Conservation (phyloP, 2,888 invertebrate species). For the Hypomecis punctinalis region DNA sequence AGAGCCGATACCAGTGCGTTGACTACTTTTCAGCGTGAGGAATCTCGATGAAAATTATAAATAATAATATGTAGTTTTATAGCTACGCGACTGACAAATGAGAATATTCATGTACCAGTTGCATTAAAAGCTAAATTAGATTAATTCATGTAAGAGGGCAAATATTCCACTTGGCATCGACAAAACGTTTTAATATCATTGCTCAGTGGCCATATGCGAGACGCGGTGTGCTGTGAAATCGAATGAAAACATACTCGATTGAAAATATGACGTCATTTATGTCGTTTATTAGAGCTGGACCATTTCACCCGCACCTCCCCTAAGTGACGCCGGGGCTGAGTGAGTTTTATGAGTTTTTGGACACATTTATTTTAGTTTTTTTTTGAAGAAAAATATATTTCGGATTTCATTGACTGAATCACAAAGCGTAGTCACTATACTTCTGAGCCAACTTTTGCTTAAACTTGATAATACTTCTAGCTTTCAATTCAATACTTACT, state of each 20-base stretch:
- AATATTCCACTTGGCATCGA: slow-evolving; percentile 35
- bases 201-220: slow-evolving; percentile 44
- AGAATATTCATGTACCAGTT: neutral
- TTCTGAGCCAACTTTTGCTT: no score
- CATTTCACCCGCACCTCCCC: slow-evolving; percentile 49
- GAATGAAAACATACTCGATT: slow-evolving; percentile 51
- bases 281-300: slow-evolving; percentile 48
- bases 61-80: no score
- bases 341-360: slow-evolving; percentile 38
- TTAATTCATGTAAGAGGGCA: slow-evolving; percentile 1
- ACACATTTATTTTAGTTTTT: slow-evolving; percentile 29
- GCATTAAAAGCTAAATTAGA: slow-evolving; percentile 4
- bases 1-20: no score
- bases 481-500: no score
- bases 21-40: no score
- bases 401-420: slow-evolving; percentile 34
- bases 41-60: no score
- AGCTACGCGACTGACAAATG: no score
- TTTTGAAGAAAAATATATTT: slow-evolving; percentile 32
- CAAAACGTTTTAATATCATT: slow-evolving; percentile 40
- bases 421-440: no score
- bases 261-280: slow-evolving; percentile 48
- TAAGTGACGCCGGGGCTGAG: slow-evolving; percentile 38
- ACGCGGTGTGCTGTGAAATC: slow-evolving; percentile 42
- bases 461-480: no score